These are phyloP conservation scores for Eristalinus sepulchralis DNA, from an alignment of 2,888 invertebrate species.

Conservation along the genomic window DNA sequence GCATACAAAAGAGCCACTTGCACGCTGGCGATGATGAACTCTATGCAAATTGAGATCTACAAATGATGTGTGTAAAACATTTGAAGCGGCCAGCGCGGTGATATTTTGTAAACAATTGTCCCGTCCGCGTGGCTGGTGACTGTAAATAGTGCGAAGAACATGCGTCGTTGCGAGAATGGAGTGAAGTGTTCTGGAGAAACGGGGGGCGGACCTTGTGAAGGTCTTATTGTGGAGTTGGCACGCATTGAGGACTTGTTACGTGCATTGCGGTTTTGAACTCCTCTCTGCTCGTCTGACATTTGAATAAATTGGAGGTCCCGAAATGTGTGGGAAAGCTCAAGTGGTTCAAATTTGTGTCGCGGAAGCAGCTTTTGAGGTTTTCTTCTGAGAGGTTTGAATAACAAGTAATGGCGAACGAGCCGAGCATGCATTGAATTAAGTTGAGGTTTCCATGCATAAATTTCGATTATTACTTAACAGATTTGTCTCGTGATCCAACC, in stretches of 20 bases:
- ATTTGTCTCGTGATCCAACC: background rate
- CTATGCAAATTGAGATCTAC: constrained; percentile 57
- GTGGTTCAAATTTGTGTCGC: constrained; percentile 10
- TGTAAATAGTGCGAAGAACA: background rate
- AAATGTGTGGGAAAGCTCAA: constrained; percentile 5
- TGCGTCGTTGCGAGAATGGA: background rate
- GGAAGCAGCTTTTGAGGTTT: constrained; percentile 26
- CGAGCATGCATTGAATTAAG: constrained; percentile 23
- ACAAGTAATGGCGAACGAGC: background rate
- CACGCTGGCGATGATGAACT: constrained; percentile 38
- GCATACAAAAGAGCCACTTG: constrained; percentile 57
- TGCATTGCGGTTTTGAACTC: background rate
- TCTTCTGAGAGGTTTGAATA: background rate
- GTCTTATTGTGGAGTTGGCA: constrained; percentile 31
- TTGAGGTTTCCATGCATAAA: constrained; percentile 12
- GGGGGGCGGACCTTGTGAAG: constrained; percentile 54
- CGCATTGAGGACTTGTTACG: background rate
- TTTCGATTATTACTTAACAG: background rate
- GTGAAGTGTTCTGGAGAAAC: background rate
- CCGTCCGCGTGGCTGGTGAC: background rate
- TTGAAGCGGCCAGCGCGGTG: constrained; percentile 46
- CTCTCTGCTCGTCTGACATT: background rate
- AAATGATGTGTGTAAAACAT: constrained; percentile 60
- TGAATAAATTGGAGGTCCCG: constrained; percentile 8
- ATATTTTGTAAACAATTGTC: constrained; percentile 44